Percentiles rank a stretch among this genome's conserved stretches.
Evolutionary conservation across 2,797 vertebrate species (phyloP).

Genomic region (Darevskia nairensis): DNA sequence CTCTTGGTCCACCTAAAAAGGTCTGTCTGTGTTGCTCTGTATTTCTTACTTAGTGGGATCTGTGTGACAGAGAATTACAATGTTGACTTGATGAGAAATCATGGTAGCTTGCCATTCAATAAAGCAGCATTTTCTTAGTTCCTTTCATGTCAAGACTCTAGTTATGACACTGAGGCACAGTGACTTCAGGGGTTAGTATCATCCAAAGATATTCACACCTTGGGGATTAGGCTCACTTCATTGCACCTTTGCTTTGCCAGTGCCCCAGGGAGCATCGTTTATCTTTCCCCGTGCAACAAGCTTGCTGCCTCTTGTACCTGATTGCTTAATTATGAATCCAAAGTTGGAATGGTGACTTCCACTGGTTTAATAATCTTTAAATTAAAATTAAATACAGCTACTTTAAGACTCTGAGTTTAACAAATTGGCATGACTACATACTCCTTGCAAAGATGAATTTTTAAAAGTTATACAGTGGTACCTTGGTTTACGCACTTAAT

Average conservation of each 20-base stretch:
- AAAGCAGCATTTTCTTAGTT: slow-evolving; percentile 45
- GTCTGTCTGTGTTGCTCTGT: neutral
- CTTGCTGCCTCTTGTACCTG: slow-evolving; percentile 67
- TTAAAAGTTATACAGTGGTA: slow-evolving; percentile 37
- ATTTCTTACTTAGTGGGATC: neutral
- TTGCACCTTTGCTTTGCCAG: slow-evolving; percentile 60
- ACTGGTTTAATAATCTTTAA: slow-evolving; percentile 71
- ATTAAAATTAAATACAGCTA: slow-evolving; percentile 66
- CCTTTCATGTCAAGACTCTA: slow-evolving; percentile 56
- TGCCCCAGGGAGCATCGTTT: slow-evolving; percentile 60
- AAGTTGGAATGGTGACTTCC: slow-evolving; percentile 64
- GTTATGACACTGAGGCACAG: neutral
- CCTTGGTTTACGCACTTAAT: too few relatives aligned
- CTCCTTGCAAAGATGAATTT: slow-evolving; percentile 49
- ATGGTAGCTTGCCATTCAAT: neutral
- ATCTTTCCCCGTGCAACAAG: slow-evolving; percentile 62
- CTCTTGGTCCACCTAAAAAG: neutral
- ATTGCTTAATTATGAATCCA: slow-evolving; percentile 74
- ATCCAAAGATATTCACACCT: slow-evolving; percentile 69
- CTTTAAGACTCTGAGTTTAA: slow-evolving; percentile 62
- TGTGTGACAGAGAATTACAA: neutral
- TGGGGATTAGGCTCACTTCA: slow-evolving; percentile 70
- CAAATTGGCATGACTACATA: slow-evolving; percentile 36
- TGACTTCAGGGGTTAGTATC: slow-evolving; percentile 53
- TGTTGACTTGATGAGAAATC: slow-evolving; percentile 2